Evolutionary conservation across 2,888 invertebrate species (phyloP).

Genomic region (Mystacides longicornis): DNA sequence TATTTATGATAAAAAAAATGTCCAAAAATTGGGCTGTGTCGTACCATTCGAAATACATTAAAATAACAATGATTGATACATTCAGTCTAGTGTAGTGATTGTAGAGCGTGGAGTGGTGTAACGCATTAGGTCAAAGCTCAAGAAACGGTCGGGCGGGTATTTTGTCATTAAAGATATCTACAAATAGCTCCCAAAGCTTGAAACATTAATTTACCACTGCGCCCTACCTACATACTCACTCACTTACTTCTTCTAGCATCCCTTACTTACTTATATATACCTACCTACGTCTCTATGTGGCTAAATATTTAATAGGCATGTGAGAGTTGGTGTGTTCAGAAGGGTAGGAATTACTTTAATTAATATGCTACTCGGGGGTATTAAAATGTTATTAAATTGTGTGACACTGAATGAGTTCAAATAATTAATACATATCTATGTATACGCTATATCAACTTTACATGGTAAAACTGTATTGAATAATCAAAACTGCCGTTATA

Average conservation of each 20-base stretch:
- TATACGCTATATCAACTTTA: too few species aligned
- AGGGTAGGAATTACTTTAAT: conserved; percentile 2
- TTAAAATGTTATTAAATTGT: conserved; percentile 1
- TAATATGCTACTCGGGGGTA: conserved; percentile 1
- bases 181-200: conserved; percentile 22
- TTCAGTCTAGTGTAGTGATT: not conserved
- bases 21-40: too few species aligned
- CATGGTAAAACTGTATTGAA: too few species aligned
- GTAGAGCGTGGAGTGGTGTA: conserved; percentile 11
- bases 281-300: too few species aligned
- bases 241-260: not conserved
- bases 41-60: too few species aligned
- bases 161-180: conserved; percentile 26
- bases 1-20: too few species aligned
- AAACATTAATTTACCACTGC: conserved; percentile 23
- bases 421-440: not conserved
- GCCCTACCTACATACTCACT: not conserved
- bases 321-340: not conserved
- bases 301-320: conserved; percentile 4
- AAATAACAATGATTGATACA: too few species aligned
- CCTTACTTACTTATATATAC: not conserved
- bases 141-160: conserved; percentile 18
- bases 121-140: conserved; percentile 15
- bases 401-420: not conserved
- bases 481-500: too few species aligned